Evolutionary conservation across 2,888 invertebrate genomes (phyloP).

Genomic region (Acanthacorydalis orientalis): DNA sequence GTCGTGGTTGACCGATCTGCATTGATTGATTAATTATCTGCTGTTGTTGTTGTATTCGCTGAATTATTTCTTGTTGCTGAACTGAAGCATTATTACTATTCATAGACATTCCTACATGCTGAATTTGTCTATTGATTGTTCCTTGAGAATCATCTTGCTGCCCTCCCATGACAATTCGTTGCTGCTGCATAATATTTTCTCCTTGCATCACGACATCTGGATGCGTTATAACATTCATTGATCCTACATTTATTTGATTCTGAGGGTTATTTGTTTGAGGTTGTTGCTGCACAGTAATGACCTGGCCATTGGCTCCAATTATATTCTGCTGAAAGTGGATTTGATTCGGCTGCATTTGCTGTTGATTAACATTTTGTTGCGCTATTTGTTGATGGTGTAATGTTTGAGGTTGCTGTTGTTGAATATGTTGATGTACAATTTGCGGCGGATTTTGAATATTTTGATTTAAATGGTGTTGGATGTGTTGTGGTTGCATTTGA

Average conservation of each 20-base stretch:
- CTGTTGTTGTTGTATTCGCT: conserved; percentile 14
- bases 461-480: conserved; percentile 16
- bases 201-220: conserved; percentile 9
- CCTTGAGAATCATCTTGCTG: neutral
- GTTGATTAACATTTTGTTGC: conserved; percentile 9
- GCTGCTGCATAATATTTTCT: conserved; percentile 8
- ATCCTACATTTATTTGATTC: neutral
- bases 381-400: conserved; percentile 12
- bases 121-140: conserved; percentile 13
- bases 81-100: conserved; percentile 21
- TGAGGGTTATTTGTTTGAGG: conserved; percentile 7
- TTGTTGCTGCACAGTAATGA: conserved; percentile 40
- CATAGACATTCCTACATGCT: conserved; percentile 21
- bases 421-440: conserved; percentile 15
- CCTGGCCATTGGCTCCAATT: conserved; percentile 39
- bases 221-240: conserved; percentile 4
- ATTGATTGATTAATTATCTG: conserved; percentile 5
- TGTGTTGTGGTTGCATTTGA: conserved; percentile 18
- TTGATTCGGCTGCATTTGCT: conserved; percentile 9
- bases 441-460: conserved; percentile 16
- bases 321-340: conserved; percentile 23
- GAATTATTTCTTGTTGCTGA: conserved; percentile 14
- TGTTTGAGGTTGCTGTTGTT: conserved; percentile 9
- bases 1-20: conserved; percentile 8
- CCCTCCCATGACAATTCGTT: conserved; percentile 7